Base-by-base conservation (phyloP, 2,113 vertebrate species). In the Siniperca chuatsi region DNA sequence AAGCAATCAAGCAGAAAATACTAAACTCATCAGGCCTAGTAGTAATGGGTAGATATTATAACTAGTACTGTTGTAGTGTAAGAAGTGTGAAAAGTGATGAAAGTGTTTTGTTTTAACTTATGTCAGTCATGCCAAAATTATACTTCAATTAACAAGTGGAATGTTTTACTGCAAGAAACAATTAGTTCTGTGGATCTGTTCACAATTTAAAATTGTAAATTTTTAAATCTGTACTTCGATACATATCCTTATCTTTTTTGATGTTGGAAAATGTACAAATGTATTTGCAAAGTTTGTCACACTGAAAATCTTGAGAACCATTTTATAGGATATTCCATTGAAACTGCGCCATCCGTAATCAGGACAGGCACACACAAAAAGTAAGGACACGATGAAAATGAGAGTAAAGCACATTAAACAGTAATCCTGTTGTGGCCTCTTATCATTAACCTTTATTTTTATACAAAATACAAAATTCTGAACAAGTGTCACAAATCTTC, bases 391-490 rank as follows among this genome's bases (percentile, higher is more conserved):
- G 0, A 48, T 18, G 2, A 25, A 42, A 48, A 20, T 44, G 12
- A 29, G 33, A 42, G 29, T 10, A 13, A 50, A 46, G 25, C 3
- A n/a, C 16, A 61, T 33, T 29, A 15, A 65, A 8, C 46, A 48
- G 21, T 1, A 44, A 25, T 44, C 61, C 29, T 20, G 33, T 66
- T 2, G 37, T 75, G 42, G 78, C 35, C 78, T 70, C 93, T 88
- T 86, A 79, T 54, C 60, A 65, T 61, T 55, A 72, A 78, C 72
- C 68, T 83, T 89, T 91, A 89, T 94, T 94, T 95, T 95, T 89
- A 93, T 95, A 96, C 90, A 95, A 95, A 96, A 96, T 96, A 96
- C 95, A 96, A 96, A 96, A 95, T 76, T 90, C 79, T 75, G 54
- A 92, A 93, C 78, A 92, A 80, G 82, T 86, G 78, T 75, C 79